These are phyloP conservation scores for Hyles vespertilio DNA, from an alignment of 1,140 invertebrate genomes.

Conservation along the genomic window DNA sequence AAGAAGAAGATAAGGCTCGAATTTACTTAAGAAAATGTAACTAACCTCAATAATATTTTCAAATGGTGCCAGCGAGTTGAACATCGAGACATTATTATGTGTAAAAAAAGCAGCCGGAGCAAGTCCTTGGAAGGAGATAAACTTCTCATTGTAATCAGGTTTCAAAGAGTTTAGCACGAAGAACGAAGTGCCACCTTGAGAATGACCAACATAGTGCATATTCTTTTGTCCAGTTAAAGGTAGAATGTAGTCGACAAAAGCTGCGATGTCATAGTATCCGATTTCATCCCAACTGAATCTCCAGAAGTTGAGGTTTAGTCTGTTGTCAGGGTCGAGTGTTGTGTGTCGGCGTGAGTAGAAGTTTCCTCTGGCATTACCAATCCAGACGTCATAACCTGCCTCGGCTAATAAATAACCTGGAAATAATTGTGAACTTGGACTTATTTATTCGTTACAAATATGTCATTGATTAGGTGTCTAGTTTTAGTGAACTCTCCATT, in stretches of 20 bases:
- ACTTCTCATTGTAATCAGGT: constrained; percentile 78
- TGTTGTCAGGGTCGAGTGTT: constrained; percentile 73
- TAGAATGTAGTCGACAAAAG: constrained; percentile 70
- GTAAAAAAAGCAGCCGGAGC: constrained; percentile 29
- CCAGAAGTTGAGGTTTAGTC: constrained; percentile 56
- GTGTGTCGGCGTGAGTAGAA: constrained; percentile 77
- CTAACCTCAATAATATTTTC: constrained; percentile 25
- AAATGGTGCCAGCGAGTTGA: constrained; percentile 12
- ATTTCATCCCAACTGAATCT: constrained; percentile 79
- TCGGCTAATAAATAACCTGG: constrained; percentile 78
- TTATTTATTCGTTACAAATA: too few species aligned
- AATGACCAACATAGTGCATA: constrained; percentile 78
- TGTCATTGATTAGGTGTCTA: too few species aligned
- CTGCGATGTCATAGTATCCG: constrained; percentile 69
- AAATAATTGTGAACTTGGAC: not conserved
- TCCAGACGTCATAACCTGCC: constrained; percentile 82
- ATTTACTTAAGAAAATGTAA: constrained; percentile 1
- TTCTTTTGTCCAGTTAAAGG: constrained; percentile 50
- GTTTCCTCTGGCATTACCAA: constrained; percentile 80
- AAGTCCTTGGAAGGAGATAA: constrained; percentile 31
- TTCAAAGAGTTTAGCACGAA: constrained; percentile 75
- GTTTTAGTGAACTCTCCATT: too few species aligned
- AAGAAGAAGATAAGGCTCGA: too few species aligned
- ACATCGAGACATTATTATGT: constrained; percentile 16
- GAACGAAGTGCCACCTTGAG: constrained; percentile 80